Conservation (phyloP, 2,113 vertebrate genomes). For the Spilogale gracilis region DNA sequence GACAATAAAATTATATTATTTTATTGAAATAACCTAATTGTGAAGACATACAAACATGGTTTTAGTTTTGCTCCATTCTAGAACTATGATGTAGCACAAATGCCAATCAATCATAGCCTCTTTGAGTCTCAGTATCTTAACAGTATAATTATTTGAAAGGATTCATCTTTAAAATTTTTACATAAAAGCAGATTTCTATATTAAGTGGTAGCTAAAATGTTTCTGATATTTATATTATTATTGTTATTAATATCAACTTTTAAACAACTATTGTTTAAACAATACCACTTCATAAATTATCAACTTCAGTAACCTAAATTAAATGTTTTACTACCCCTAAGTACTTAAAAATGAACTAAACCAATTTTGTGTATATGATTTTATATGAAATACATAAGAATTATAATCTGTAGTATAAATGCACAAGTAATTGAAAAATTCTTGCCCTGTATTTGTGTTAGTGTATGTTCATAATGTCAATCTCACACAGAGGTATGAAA, state of each 20-base stretch:
- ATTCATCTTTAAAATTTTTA: not conserved
- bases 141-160: not conserved
- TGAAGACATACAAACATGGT: not conserved
- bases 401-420: not conserved
- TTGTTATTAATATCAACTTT: not conserved
- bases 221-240: not conserved
- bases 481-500: not conserved
- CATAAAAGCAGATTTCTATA: not conserved
- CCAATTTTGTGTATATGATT: not conserved
- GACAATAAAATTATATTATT: not conserved
- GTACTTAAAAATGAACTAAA: not conserved
- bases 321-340: not conserved
- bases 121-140: not conserved
- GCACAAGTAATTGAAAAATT: not conserved
- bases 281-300: not conserved
- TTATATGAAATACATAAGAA: not conserved
- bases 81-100: not conserved
- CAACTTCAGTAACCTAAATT: not conserved
- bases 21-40: not conserved
- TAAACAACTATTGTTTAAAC: too few species aligned
- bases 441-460: not conserved
- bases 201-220: not conserved
- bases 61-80: not conserved
- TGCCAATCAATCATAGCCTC: not conserved
- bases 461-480: not conserved